Evolutionary conservation across 2,113 vertebrate species (phyloP), one percentile per base, ranked within the genome.

Genomic region (Onychostruthus taczanowskii): DNA sequence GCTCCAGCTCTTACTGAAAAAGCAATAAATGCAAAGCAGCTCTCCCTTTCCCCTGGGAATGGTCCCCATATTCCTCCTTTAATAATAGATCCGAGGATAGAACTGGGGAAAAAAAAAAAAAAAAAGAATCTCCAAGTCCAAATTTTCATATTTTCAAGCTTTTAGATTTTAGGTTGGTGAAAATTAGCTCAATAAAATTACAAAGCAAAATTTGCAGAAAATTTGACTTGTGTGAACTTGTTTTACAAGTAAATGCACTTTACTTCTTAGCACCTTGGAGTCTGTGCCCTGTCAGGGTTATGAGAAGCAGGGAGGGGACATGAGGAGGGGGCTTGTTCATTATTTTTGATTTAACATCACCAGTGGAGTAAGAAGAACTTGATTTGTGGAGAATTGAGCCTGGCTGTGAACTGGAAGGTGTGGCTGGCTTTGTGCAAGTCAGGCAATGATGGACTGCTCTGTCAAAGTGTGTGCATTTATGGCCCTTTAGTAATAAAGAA

Each of bases 381-480:
- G 64, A 49, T 70, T 43, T 64, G 49, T 59, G 70, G 50, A 83
- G 55, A 85, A 52, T 13, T 0, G 3, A 69, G 39, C 1, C 0
- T 84, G 67, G 16, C 49, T 74, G 43, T 76, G 74, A 85, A 73
- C 28, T 69, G 59, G 58, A 91, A 90, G 91, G 82, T 94, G 82
- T 68, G 72, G 79, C 64, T 77, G 79, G 46, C 59, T 96, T 94
- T 80, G 47, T 69, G 82, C 90, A 69, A 90, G 84, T 50, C 87
- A 58, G 13, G 1, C 82, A 91, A 37, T 86, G 93, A 95, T 30
- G 20, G 67, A 83, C 77, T 74, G 53, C 89, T 94, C 78, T 80
- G 74, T 97, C 81, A 86, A 90, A 89, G 46, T 53, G 69, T 47
- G 37, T 14, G 3, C 77, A 66, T 91, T 94, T 91, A 80, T 41